Base-by-base conservation (phyloP, 2,888 invertebrate genomes). In the Heliconius charithonia region DNA sequence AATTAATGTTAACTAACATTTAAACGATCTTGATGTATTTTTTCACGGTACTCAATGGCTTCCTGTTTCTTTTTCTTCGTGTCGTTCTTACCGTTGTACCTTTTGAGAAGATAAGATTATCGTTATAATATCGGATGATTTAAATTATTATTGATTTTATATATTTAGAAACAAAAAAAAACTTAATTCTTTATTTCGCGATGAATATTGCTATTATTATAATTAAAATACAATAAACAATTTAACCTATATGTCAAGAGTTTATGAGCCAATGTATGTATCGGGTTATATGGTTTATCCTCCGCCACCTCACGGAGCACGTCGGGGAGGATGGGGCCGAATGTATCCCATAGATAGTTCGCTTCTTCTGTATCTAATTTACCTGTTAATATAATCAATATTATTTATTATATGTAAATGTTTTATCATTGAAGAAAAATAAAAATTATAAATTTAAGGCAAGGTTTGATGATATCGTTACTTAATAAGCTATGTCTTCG, bases 181-280 rank as follows among this genome's bases (percentile, higher is more conserved):
- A 45, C 45, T 45, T 19, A 51, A 51, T 51, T 6, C 2, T 7
- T 32, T 32, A 32, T 32, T 32, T 32, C 32, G 9, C 32, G 9
- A 32, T 9, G 7, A 32, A 32, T 32, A 32, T 9, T 16, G 16
- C 16, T 45, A 16, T 22, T 56, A 45, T 22, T 22, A 22, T 62
- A 62, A 12, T 25, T 27, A 62, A 62, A 62, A 25, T 27, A 25
- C 16, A 10, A 56, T 70, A 45, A 41, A 45, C 9, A 22, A 66
- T 81, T 85, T 85, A 85, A 93, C 93, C 89, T 91, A 79, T 90
- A 87, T 22, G 80, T 81, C 3, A 93, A 82, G 12, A 94, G 78
- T 76, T 87, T 87, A 84, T 93, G 94, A 0, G 90, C 93, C 12
- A 94, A 84, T 41, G 82, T 83, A 75, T 93, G 92, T 81, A 94